Base-by-base conservation (phyloP, 2,888 invertebrate genomes). In the Exocentrus adspersus region DNA sequence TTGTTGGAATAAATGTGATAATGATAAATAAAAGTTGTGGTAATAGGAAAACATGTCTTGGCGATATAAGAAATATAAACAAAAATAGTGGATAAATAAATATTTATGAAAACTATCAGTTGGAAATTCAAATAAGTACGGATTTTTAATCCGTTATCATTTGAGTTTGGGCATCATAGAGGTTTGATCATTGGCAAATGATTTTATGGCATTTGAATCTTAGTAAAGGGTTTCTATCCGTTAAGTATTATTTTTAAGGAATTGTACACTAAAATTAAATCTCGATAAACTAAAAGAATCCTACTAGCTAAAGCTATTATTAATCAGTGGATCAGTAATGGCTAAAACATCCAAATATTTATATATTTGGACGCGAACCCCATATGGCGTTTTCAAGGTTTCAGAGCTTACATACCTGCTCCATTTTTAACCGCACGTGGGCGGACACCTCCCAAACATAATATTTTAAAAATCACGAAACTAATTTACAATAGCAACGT, bases 1-100 rank as follows among this genome's bases (percentile, higher is more conserved):
- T 10, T n/a, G 9, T 3, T 12, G 7, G n/a, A 42, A 16, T 45
- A 45, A 51, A 51, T 7, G 37, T 42, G 51, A 51, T 59, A 37
- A 53, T 30, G 32, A 60, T 60, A n/a, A 21, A 60, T n/a, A n/a
- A n/a, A n/a, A n/a, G n/a, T n/a, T n/a, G n/a, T n/a, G n/a, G n/a
- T n/a, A n/a, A n/a, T n/a, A n/a, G n/a, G n/a, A n/a, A n/a, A n/a
- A n/a, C n/a, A n/a, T n/a, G n/a, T n/a, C n/a, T n/a, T n/a, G n/a
- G n/a, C n/a, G n/a, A n/a, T n/a, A n/a, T n/a, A n/a, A n/a, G n/a
- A n/a, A n/a, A n/a, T n/a, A n/a, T n/a, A 24, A 24, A 24, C 7
- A 24, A 24, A 24, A 24, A 24, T 24, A 24, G 24, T 24, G 24
- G 24, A 7, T 24, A 24, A 32, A 37, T 51, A 51, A 32, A 37